These are phyloP conservation scores for Cyphomyrus discorhynchus DNA, from an alignment of 2,113 vertebrate species.

Conservation along the genomic window DNA sequence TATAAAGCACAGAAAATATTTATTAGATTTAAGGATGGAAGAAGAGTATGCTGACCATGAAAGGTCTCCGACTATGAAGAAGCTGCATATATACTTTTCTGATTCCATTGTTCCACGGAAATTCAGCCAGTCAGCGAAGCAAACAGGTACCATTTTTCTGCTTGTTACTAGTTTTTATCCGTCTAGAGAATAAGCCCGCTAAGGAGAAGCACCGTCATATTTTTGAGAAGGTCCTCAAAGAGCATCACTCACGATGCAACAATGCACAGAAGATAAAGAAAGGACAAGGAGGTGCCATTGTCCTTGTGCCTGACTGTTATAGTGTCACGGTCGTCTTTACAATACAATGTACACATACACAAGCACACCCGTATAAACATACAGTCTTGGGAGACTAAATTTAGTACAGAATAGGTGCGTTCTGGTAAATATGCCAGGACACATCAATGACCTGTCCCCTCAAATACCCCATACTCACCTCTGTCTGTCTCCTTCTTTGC, in stretches of 20 bases:
- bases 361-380: background rate
- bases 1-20: background rate
- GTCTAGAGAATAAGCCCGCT: background rate
- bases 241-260: background rate
- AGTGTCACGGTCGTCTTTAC: background rate
- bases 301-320: background rate
- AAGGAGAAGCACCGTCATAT: background rate
- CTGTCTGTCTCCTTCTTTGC: background rate
- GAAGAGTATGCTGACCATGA: background rate
- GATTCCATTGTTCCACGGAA: background rate
- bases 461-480: background rate
- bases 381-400: background rate
- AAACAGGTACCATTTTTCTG: background rate
- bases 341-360: background rate
- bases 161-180: background rate
- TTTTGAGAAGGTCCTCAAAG: background rate
- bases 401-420: background rate
- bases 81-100: background rate
- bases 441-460: background rate
- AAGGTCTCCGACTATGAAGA: background rate
- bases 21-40: background rate
- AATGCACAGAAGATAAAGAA: background rate
- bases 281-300: background rate
- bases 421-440: background rate
- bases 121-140: background rate